Conservation (phyloP, 2,797 vertebrate genomes). For the Ctenosaura bakeri region DNA sequence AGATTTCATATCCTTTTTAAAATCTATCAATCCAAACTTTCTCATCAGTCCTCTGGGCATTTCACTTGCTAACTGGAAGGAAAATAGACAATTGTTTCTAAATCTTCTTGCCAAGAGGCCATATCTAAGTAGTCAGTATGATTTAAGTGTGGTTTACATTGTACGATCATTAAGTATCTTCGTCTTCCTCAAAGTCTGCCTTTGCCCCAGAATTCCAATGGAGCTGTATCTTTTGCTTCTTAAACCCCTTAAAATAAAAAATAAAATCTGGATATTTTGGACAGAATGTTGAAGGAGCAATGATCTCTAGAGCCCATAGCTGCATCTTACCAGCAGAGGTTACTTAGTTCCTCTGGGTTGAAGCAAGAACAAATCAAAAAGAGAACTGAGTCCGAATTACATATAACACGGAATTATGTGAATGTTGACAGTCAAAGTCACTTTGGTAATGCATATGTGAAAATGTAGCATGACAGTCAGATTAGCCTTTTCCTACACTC, state of each 20-base stretch:
- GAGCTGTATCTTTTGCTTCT: not conserved
- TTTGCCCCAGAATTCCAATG: not conserved
- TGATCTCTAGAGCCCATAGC: not conserved
- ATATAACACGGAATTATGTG: not conserved
- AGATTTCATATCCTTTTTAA: not conserved
- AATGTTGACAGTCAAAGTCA: not conserved
- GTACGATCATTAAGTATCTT: not conserved
- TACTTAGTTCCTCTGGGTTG: not conserved
- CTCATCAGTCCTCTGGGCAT: not conserved
- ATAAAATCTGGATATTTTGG: not conserved
- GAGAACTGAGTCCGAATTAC: not conserved
- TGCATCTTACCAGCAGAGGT: not conserved
- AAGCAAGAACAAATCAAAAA: not conserved
- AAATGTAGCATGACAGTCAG: not conserved
- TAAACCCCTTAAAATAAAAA: not conserved
- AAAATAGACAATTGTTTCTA: not conserved
- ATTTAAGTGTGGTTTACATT: not conserved
- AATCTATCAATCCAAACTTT: not conserved
- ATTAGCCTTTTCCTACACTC: not conserved
- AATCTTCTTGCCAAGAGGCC: not conserved
- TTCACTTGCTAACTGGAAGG: constrained; percentile 6
- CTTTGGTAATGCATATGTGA: not conserved
- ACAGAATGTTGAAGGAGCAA: not conserved
- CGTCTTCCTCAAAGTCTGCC: not conserved
- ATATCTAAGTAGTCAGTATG: not conserved